phyloP scores from a whole-genome alignment of 2,797 vertebrate genomes.

The Allobates femoralis region DNA sequence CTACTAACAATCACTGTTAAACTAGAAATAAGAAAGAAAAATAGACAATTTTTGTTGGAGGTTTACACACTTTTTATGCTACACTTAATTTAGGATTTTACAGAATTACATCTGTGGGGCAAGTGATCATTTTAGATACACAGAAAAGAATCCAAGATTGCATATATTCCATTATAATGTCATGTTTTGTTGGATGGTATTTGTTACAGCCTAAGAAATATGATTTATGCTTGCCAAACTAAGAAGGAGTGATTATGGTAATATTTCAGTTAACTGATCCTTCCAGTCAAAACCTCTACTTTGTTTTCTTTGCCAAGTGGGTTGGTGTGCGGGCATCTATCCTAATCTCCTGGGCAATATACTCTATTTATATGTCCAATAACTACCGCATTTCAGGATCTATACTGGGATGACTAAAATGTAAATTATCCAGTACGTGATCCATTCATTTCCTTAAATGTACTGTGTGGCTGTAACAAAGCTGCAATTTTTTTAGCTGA shows the following conservation, averaged over 20 bases:
- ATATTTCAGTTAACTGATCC: neutral
- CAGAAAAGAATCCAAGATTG: slow-evolving; percentile 73
- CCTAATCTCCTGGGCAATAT: neutral
- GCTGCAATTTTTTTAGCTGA: no score
- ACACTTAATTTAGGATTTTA: slow-evolving; percentile 80
- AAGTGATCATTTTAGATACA: slow-evolving; percentile 68
- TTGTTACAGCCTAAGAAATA: slow-evolving; percentile 13
- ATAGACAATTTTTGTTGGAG: slow-evolving; percentile 71
- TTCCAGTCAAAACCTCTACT: neutral
- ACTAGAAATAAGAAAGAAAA: slow-evolving; percentile 71
- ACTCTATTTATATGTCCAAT: no score
- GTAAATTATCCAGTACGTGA: no score
- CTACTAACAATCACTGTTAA: slow-evolving; percentile 76
- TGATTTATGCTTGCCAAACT: neutral
- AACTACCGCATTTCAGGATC: no score
- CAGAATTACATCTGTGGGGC: slow-evolving; percentile 71
- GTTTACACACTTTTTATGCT: slow-evolving; percentile 75
- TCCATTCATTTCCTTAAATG: no score
- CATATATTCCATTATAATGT: slow-evolving; percentile 73
- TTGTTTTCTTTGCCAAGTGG: neutral
- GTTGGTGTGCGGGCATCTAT: neutral
- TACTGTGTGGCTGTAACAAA: no score
- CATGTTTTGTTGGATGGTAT: slow-evolving; percentile 53
- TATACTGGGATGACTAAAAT: no score
- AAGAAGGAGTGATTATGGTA: neutral